Base-by-base conservation (phyloP, 2,797 vertebrate genomes). In the Ptychadena robeensis region DNA sequence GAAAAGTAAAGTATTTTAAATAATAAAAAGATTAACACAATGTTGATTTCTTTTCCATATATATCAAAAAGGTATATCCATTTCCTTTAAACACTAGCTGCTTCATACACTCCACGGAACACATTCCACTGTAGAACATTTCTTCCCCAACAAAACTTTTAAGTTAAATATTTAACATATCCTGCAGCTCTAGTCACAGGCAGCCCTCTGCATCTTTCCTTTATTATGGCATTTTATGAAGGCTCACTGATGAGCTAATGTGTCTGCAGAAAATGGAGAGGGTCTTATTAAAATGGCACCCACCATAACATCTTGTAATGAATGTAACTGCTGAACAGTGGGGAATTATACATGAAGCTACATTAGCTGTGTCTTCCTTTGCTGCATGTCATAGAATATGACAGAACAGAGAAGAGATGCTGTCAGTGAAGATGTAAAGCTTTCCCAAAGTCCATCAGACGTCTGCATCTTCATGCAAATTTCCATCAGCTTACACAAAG, bases 401-500 rank as follows among this genome's bases (percentile, higher is more conserved):
- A 79, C 61, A 64, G 80, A 86, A 82, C 30, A 79, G 32, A 53
- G n/a, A 69, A 79, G 31, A 87, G 65, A 80, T 85, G 53, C 72
- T 85, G 78, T 80, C 82, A 85, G 72, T 69, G 72, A 80, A 80
- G 78, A 85, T 80, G 65, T 80, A 85, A 80, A 65, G 66, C 72
- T 85, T 70, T 71, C 32, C n/a, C 30, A 80, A 80, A 84, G 82
- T 85, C 78, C 79, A 80, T 85, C 82, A 85, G 65, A 70, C 11
- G 57, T 80, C 79, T 75, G 82, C 78, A 80, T 80, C 82, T 76
- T 80, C 72, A 85, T 85, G 82, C 82, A 85, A 79, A 85, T 85
- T 80, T 76, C 65, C 57, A 85, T 76, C 77, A 76, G 79, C 48
- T 85, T 85, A 85, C 82, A 85, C 71, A 71, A 80, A 85, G 82